Base-by-base conservation (phyloP, 2,888 invertebrate species). In the Tetranychus truncatus region DNA sequence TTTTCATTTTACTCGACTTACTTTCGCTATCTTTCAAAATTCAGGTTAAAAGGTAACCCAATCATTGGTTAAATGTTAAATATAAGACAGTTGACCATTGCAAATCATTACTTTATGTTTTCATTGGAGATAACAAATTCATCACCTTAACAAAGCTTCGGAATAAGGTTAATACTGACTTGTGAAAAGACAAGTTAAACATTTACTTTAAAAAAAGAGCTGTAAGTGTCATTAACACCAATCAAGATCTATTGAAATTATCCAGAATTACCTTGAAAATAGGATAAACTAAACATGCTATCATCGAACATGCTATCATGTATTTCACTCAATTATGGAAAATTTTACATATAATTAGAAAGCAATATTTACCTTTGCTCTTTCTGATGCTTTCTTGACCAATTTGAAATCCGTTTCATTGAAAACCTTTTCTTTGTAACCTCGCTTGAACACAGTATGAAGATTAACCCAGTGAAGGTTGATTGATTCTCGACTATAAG, bases 391-490 rank as follows among this genome's bases (percentile, higher is more conserved):
- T 7, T 55, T 46, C 21, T 24, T 24, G 18, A 73, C 20, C 21
- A 73, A 34, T 15, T 73, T 44, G 66, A 65, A 73, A 73, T 73
- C 73, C 4, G 55, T 65, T 8, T 73, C 65, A 55, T 55, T 73
- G 44, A 73, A 65, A 11, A 65, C 24, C 8, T 66, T 21, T 65
- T 73, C 55, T 21, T 55, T 21, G 20, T 21, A 24, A 6, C 73
- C 73, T 55, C 34, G 18, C 24, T 66, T 55, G 65, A 73, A 73
- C 9, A 73, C 55, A 24, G 34, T n/a, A 65, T 73, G 66, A 45
- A 73, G 45, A 65, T 73, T 66, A 24, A 73, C 65, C 73, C 73
- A 73, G 2, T 65, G 21, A 18, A 73, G 45, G 15, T 73, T 73
- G 3, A 20, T n/a, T 65, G 73, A 73, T 73, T 73, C 73, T 73